A percentile compares a stretch with the other conserved stretches of the same genome.
Evolutionary conservation across 2,888 invertebrate genomes (phyloP).

Genomic region (Microctonus hyperodae): DNA sequence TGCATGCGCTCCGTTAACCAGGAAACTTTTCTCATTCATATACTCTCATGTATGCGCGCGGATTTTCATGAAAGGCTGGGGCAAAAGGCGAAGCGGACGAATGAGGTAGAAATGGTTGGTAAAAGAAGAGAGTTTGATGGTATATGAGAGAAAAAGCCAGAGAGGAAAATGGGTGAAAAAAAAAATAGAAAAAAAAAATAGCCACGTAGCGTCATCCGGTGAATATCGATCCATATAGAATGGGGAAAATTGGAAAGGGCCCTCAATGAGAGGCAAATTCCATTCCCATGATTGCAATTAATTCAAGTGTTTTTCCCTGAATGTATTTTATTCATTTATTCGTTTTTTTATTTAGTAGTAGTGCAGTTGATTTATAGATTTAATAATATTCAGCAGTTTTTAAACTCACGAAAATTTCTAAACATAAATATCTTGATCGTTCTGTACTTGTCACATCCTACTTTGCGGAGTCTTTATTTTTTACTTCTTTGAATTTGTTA

Average conservation of each 20-base stretch:
- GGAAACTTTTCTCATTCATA: slow-evolving; percentile 43
- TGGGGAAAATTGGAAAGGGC: slow-evolving; percentile 10
- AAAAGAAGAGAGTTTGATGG: neutral
- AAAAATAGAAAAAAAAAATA: slow-evolving; percentile 18
- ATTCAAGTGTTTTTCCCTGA: slow-evolving; percentile 16
- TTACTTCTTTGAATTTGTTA: neutral
- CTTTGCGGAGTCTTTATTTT: neutral
- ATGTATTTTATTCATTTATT: neutral
- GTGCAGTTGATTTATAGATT: neutral
- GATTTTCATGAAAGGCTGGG: slow-evolving; percentile 1
- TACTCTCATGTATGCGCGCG: slow-evolving; percentile 26
- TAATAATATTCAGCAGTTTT: neutral
- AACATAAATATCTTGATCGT: neutral
- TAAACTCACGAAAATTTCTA: neutral
- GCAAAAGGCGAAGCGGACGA: neutral
- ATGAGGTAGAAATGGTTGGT: neutral
- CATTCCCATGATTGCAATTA: slow-evolving; percentile 11
- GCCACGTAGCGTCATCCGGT: slow-evolving; percentile 24
- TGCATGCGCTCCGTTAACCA: slow-evolving; percentile 50
- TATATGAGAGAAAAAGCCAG: slow-evolving; percentile 2
- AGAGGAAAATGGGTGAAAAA: slow-evolving; percentile 8
- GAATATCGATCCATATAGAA: slow-evolving; percentile 17
- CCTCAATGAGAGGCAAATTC: slow-evolving; percentile 14
- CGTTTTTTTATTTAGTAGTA: neutral
- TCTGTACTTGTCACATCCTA: neutral